These are phyloP conservation scores for Cheirogaleus major DNA, from an alignment of 2,797 vertebrate species.

Conservation along the genomic window DNA sequence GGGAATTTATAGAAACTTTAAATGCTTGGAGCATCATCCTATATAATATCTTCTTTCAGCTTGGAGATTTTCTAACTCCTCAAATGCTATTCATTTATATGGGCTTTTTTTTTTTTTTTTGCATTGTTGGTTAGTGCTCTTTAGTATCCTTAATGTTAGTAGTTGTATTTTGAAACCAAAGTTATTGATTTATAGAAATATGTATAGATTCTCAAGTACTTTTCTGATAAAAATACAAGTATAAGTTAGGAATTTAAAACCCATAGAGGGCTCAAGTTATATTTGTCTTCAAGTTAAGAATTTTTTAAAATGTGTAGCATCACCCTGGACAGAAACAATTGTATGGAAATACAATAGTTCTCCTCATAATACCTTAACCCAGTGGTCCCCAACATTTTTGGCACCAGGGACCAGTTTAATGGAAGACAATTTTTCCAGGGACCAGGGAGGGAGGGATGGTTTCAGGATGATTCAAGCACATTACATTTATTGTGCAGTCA, in stretches of 20 bases:
- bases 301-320: not conserved
- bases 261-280: not conserved
- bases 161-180: constrained; percentile 35
- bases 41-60: not conserved
- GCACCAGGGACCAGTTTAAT: no score
- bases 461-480: no score
- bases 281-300: constrained; percentile 27
- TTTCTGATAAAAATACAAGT: constrained; percentile 19
- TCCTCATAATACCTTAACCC: not conserved
- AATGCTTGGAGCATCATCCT: not conserved
- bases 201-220: not conserved
- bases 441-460: no score
- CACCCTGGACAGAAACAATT: not conserved
- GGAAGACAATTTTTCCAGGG: no score
- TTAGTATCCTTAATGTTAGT: not conserved
- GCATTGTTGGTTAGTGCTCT: not conserved
- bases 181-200: not conserved
- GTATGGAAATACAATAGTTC: not conserved
- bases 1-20: not conserved
- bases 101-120: not conserved
- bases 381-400: no score
- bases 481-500: not conserved
- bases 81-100: not conserved
- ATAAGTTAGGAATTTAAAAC: constrained; percentile 32
- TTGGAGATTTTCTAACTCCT: not conserved